Base-by-base conservation (phyloP, 2,113 vertebrate genomes). In the Pavo muticus region DNA sequence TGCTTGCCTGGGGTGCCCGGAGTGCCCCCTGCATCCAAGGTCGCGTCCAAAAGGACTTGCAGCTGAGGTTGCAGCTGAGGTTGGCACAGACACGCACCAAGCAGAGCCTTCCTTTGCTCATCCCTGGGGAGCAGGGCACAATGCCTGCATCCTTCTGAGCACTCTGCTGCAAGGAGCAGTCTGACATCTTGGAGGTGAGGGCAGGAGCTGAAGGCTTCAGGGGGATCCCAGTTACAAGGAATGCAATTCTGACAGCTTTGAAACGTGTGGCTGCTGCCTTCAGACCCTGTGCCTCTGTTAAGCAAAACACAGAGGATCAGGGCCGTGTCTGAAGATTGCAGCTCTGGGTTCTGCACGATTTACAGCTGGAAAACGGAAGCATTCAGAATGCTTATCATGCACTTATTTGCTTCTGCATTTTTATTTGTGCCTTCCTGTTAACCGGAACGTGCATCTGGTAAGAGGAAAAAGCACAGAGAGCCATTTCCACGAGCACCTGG, bases 1-100 rank as follows among this genome's bases (percentile, higher is more conserved):
- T 0, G 13, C 63, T 42, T 1, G 0, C 1, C 27, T 27, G 50
- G 5, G 27, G 30, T 39, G 45, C 42, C 1, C 14, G 1, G 52
- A 11, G 52, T 1, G 7, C 2, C 37, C 25, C 1, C 14, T 54
- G 27, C 27, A 13, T 52, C 12, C 14, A 12, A 50, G 24, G 48
- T 25, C 25, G 48, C 48, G 29, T 27, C 52, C 52, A 54, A 9
- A 54, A 54, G 27, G 27, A 15, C 27, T 29, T 27, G 27, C 52
- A 54, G 52, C 52, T 8, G 50, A 52, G 14, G 14, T 27, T 29
- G 61, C 68, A 21, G 32, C n/a, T 32, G 2, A 3, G 6, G 39
- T 0, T 35, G 71, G 11, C 4, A 6, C n/a, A 69, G 86, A 4
- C 8, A 16, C 40, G 5, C 29, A 1, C 10, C 5, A 5, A 87